Evolutionary conservation across 2,113 vertebrate species (phyloP), one percentile per base, ranked within the genome.

Genomic region (Clarias gariepinus): DNA sequence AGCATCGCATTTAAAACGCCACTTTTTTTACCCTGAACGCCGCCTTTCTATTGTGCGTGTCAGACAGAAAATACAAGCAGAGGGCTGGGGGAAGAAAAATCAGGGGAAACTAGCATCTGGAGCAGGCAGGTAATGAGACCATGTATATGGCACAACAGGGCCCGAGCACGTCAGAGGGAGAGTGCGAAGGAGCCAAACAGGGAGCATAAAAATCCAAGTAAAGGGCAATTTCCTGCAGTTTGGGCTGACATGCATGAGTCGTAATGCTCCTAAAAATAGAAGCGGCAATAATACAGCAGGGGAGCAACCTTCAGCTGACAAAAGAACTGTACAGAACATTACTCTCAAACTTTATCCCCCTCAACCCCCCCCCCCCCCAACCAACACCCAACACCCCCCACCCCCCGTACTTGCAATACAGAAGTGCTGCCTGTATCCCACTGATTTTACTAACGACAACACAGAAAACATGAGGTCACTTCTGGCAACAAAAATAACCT

Each of bases 101-200:
- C 4, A 79, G 30, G 33, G 73, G 76, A 80, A 81, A 88, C 55
- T 28, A 84, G 61, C 74, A 28, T 82, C 4, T 55, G 47, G 3
- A 53, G 12, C 5, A 82, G 41, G 7, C 28, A 33, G 73, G 73
- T 33, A 52, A 57, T 30, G 1, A 33, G 71, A 55, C 47, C 13
- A 69, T 18, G 61, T 64, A 55, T 21, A 74, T 55, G 52, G 82
- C 25, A 88, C 55, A 73, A 88, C 88, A 90, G 84, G 52, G 86
- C 68, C 82, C 25, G 11, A 57, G 52, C 47, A 47, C 13, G 33
- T 41, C n/a, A 74, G 30, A 36, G 61, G 52, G 47, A 41, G n/a
- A 6, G 63, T 25, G 82, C 79, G 3, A 86, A 28, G 68, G n/a
- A 33, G 23, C 66, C 5, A 55, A 58, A 57, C 61, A 64, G 36